A percentile compares a stretch with the other conserved stretches of the same genome.
These are phyloP conservation scores for Mamestra brassicae DNA, from an alignment of 2,888 invertebrate species.

Conservation along the genomic window DNA sequence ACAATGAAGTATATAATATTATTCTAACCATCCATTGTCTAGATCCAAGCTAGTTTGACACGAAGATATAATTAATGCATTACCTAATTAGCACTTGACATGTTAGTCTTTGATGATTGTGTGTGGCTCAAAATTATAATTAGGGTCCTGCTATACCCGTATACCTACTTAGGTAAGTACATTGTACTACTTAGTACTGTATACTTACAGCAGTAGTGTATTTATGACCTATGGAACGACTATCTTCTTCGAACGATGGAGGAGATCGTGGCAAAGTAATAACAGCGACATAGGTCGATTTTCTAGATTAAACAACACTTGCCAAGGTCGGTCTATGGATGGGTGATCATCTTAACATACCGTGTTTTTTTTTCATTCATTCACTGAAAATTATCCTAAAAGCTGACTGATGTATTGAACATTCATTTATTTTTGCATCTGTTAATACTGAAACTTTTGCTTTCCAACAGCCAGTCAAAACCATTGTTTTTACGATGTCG, in stretches of 20 bases:
- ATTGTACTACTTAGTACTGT: too few species aligned
- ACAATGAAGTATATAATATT: slow-evolving; percentile 5
- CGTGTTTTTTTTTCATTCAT: too few species aligned
- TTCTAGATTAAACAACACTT: too few species aligned
- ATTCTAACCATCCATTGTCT: slow-evolving; percentile 13
- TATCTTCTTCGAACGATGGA: too few species aligned
- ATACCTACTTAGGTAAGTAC: too few species aligned
- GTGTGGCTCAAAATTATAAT: not conserved
- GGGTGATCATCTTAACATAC: too few species aligned
- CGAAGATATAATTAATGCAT: slow-evolving; percentile 23
- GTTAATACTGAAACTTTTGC: not conserved
- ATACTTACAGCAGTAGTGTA: too few species aligned
- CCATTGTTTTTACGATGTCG: slow-evolving; percentile 25
- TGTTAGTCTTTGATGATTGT: not conserved
- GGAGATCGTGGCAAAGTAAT: too few species aligned
- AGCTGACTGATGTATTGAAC: not conserved
- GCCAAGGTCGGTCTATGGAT: too few species aligned
- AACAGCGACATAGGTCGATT: too few species aligned
- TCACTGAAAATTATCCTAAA: too few species aligned
- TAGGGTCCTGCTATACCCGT: not conserved
- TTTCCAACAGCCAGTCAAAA: not conserved
- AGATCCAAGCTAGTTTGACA: slow-evolving; percentile 5
- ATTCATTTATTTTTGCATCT: not conserved
- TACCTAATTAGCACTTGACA: slow-evolving; percentile 17
- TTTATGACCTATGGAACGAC: not conserved